Evolutionary conservation across 2,797 vertebrate species (phyloP).

Genomic region (Labroides dimidiatus): DNA sequence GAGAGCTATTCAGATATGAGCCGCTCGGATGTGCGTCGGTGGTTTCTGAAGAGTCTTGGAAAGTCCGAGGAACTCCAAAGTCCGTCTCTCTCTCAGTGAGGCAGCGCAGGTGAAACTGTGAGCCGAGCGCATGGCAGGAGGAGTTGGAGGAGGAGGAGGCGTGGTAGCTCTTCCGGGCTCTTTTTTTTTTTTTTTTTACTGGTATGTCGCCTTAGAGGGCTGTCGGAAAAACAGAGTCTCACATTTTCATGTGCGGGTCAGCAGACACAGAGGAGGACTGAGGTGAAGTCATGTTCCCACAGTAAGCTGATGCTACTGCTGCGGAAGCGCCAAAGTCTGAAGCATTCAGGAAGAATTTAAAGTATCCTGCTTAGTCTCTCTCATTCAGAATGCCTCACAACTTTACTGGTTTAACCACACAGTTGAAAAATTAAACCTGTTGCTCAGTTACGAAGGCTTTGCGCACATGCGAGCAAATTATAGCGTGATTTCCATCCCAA

Average conservation of each 20-base stretch:
- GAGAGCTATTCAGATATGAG: background rate
- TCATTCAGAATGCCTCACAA: too few species aligned
- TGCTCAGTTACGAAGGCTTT: too few species aligned
- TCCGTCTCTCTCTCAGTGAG: background rate
- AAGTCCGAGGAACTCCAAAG: slow-evolving; percentile 43
- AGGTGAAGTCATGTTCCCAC: too few species aligned
- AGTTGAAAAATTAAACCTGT: too few species aligned
- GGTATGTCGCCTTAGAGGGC: slow-evolving; percentile 10
- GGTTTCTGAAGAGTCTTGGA: background rate
- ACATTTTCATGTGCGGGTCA: too few species aligned
- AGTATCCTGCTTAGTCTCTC: too few species aligned
- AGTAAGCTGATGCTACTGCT: background rate
- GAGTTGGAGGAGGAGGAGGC: background rate
- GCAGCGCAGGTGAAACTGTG: slow-evolving; percentile 39
- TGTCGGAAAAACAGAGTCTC: slow-evolving; percentile 8
- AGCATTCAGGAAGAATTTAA: too few species aligned
- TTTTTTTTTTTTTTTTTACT: background rate
- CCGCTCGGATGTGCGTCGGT: background rate
- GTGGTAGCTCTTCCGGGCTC: background rate
- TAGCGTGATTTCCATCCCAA: too few species aligned
- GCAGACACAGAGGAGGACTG: background rate
- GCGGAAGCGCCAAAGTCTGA: too few species aligned
- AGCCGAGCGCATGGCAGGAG: background rate
- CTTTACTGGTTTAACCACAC: too few species aligned
- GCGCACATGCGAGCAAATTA: too few species aligned